These are phyloP conservation scores for Apeltes quadracus DNA, from an alignment of 2,113 vertebrate genomes.

Conservation along the genomic window DNA sequence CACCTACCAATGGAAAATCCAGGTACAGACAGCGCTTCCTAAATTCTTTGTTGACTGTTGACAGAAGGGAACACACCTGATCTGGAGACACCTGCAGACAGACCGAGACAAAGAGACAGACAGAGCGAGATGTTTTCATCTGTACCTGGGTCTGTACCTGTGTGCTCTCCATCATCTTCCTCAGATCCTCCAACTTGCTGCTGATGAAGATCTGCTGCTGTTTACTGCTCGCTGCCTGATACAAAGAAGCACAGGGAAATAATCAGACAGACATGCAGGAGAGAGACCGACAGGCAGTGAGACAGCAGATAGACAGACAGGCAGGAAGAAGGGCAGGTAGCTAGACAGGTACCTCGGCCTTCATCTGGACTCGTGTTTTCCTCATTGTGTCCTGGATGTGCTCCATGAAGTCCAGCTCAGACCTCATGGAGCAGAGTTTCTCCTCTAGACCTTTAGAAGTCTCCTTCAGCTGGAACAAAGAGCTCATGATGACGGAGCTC, in stretches of 20 bases:
- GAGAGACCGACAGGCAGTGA: too few relatives aligned
- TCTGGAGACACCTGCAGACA: slow-evolving; percentile 46
- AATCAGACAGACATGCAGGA: not conserved
- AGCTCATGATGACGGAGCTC: not conserved
- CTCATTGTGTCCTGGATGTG: slow-evolving; percentile 25
- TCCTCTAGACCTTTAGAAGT: slow-evolving; percentile 24
- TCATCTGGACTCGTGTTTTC: slow-evolving; percentile 45
- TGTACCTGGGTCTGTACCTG: slow-evolving; percentile 23
- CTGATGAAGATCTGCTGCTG: slow-evolving; percentile 50
- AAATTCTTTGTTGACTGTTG: slow-evolving; percentile 42
- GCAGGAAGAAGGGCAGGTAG: not conserved
- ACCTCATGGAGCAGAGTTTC: slow-evolving; percentile 42
- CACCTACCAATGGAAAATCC: slow-evolving; percentile 43
- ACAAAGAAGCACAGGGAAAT: slow-evolving; percentile 21
- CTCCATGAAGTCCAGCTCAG: slow-evolving; percentile 49
- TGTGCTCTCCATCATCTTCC: slow-evolving; percentile 21
- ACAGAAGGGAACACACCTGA: slow-evolving; percentile 42
- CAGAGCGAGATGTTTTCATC: slow-evolving; percentile 1
- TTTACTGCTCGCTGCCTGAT: slow-evolving; percentile 52
- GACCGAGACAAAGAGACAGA: not conserved
- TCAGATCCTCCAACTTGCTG: slow-evolving; percentile 52
- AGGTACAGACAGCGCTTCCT: slow-evolving; percentile 47
- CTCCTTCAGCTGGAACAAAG: slow-evolving; percentile 53
- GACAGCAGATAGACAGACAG: not conserved
- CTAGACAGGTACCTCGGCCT: slow-evolving; percentile 43